phyloP scores from a whole-genome alignment of 2,888 invertebrate genomes.

The Drosophila picticornis region DNA sequence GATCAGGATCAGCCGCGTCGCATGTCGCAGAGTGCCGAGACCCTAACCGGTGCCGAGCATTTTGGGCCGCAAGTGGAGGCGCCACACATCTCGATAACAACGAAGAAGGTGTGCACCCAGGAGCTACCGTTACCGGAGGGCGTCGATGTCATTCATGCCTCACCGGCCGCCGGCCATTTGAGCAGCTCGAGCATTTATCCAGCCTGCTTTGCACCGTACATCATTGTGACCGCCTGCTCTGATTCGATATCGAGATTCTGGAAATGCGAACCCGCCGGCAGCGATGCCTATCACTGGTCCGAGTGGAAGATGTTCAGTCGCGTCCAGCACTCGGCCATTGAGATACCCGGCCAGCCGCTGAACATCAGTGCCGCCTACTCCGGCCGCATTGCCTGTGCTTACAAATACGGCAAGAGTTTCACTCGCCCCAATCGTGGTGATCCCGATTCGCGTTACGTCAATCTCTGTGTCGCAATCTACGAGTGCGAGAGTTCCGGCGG shows the following conservation, averaged over 20 bases:
- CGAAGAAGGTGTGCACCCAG: slow-evolving; percentile 96
- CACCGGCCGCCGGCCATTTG: slow-evolving; percentile 98
- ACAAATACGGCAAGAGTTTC: slow-evolving; percentile 96
- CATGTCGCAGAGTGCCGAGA: slow-evolving; percentile 78
- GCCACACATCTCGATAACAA: slow-evolving; percentile 93
- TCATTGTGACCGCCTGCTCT: slow-evolving; percentile 97
- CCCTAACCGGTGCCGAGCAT: slow-evolving; percentile 73
- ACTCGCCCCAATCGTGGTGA: slow-evolving; percentile 91
- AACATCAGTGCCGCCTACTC: slow-evolving; percentile 99
- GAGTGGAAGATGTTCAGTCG: slow-evolving; percentile 96
- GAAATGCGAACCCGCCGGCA: slow-evolving; percentile 87
- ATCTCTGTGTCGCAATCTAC: slow-evolving; percentile 97
- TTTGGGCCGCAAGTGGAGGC: slow-evolving; percentile 78
- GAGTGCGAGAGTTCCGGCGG: slow-evolving; percentile 99
- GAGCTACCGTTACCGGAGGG: slow-evolving; percentile 94
- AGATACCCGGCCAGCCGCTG: slow-evolving; percentile 93
- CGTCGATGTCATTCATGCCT: slow-evolving; percentile 96
- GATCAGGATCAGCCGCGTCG: slow-evolving; percentile 83
- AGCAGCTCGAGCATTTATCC: slow-evolving; percentile 99
- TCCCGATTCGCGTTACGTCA: slow-evolving; percentile 93
- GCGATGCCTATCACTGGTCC: slow-evolving; percentile 89
- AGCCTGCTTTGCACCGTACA: slow-evolving; percentile 99
- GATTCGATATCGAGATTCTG: slow-evolving; percentile 95
- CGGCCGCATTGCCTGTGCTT: slow-evolving; percentile 98
- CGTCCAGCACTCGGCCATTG: slow-evolving; percentile 88